These are phyloP conservation scores for Octomys mimax DNA, from an alignment of 2,797 vertebrate genomes.

Conservation along the genomic window DNA sequence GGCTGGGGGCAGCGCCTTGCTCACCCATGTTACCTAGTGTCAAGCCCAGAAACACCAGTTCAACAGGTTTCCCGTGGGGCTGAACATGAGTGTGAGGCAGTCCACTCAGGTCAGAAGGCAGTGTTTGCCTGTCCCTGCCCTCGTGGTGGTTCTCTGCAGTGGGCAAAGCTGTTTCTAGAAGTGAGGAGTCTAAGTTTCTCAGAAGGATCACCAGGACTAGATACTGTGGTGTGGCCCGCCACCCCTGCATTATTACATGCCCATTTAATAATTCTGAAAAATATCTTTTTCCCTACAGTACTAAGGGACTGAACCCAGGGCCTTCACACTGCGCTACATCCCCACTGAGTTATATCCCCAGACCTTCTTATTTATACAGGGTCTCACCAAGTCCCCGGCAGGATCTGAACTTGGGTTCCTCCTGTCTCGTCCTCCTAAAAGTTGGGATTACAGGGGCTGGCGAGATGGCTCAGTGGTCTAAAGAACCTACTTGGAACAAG, in stretches of 20 bases:
- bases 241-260: neutral
- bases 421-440: neutral
- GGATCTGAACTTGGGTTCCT: neutral
- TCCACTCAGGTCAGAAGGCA: neutral
- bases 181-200: neutral
- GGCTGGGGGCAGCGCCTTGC: neutral
- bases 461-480: no score
- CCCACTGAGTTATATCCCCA: neutral
- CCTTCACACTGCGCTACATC: neutral
- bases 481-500: no score
- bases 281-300: neutral
- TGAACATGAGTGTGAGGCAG: neutral
- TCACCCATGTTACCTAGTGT: neutral
- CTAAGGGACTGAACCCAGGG: neutral
- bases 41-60: slow-evolving; percentile 72
- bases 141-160: neutral
- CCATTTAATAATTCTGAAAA: slow-evolving; percentile 23
- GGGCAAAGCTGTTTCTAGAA: neutral
- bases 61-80: slow-evolving; percentile 48
- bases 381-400: neutral
- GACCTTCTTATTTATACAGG: neutral
- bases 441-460: neutral
- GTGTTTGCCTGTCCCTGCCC: neutral
- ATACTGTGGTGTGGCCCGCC: neutral
- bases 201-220: neutral